Base-by-base conservation (phyloP, 2,888 invertebrate genomes). In the Drosophila pegasa region DNA sequence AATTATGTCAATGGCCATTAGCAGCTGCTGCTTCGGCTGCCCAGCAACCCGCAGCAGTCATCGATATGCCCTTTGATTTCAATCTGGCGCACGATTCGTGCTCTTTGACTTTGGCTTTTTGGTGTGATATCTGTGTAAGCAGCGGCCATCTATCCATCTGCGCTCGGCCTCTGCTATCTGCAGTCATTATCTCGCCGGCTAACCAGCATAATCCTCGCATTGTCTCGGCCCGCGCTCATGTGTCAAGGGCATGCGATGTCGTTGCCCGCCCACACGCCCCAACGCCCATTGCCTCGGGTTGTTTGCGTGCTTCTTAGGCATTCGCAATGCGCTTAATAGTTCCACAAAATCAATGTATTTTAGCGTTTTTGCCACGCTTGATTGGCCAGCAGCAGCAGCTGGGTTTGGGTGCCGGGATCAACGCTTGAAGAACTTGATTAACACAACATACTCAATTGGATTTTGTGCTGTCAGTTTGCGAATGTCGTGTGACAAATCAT, bases 1-100 rank as follows among this genome's bases (percentile, higher is more conserved):
- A 89, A 89, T 85, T 89, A 85, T 89, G 88, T 89, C 89, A 89
- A 85, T 82, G 82, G 88, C 70, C 87, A 87, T 87, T 73, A 85
- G 76, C 31, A 65, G 64, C 38, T 31, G 38, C 35, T 9, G 33
- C 43, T 48, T 48, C 38, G 25, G 38, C 35, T 9, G 33, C 43
- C 51, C 51, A 51, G 63, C 31, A 38, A 27, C 45, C 48, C 48
- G 51, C 55, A 52, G 59, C 33, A 50, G 81, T 54, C 76, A 77
- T 83, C 73, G 87, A 87, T 81, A 85, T 70, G 83, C 56, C 61
- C 71, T 81, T 88, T 88, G 84, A 87, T 80, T 75, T 84, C 66
- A 70, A 75, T 88, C 81, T 78, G 29, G 29, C 29, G 60, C 35
- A 37, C 61, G 25, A 56, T 48, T 35, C 47, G n/a, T n/a, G 48